A percentile compares a stretch with the other conserved stretches of the same genome.
phyloP scores from a whole-genome alignment of 2,113 vertebrate genomes.

The Lethenteron camtschaticum region DNA sequence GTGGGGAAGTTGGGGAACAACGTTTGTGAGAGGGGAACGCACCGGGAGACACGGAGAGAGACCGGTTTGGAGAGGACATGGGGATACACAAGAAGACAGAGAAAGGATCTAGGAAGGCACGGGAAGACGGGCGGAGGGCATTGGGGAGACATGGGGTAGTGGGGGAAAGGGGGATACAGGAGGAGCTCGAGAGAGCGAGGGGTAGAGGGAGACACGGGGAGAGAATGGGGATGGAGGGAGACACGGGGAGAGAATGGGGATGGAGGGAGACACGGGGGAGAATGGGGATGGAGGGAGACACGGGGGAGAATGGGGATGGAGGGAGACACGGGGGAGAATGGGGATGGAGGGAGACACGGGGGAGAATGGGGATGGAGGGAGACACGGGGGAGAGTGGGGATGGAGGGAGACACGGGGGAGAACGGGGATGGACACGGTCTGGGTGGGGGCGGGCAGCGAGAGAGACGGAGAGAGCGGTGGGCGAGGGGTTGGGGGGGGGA shows the following conservation, averaged over 20 bases:
- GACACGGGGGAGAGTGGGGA: background rate
- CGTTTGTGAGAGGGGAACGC: background rate
- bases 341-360: background rate
- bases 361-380: background rate
- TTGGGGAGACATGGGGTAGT: background rate
- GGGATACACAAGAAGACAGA: background rate
- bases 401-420: background rate
- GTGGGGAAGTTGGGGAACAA: background rate
- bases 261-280: background rate
- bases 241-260: background rate
- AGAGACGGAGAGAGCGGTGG: background rate
- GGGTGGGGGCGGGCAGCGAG: background rate
- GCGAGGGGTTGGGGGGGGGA: background rate
- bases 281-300: too few relatives aligned
- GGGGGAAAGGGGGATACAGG: background rate
- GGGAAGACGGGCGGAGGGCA: background rate
- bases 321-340: too few relatives aligned
- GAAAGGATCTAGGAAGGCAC: background rate
- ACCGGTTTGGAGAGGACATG: background rate
- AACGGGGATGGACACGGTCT: background rate
- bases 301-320: too few relatives aligned
- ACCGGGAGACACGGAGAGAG: background rate
- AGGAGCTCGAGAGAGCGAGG: too few relatives aligned
- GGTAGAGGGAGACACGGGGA: background rate
- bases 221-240: background rate